Percentiles rank a stretch among this genome's conserved stretches.
Conservation (phyloP, 2,888 invertebrate species). For the Rhagonycha lutea region DNA sequence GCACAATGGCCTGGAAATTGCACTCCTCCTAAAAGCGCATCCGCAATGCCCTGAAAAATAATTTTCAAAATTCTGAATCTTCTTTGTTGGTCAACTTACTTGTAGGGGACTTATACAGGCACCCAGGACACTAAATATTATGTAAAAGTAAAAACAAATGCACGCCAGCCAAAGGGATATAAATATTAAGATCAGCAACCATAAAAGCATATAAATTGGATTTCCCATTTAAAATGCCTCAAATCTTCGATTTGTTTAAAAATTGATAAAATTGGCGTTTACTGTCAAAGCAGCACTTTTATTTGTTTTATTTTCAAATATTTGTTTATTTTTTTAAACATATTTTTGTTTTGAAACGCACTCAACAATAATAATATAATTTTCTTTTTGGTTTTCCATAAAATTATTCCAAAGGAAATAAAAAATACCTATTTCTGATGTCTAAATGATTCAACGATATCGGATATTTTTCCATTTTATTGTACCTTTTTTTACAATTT, state of each 20-base stretch:
- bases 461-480: too few relatives aligned
- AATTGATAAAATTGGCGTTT: not conserved
- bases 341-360: too few relatives aligned
- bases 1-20: conserved; percentile 76
- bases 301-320: not conserved
- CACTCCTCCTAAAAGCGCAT: conserved; percentile 67
- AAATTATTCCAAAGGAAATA: too few relatives aligned
- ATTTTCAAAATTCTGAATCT: not conserved
- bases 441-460: too few relatives aligned
- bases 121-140: not conserved
- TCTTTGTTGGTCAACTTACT: not conserved
- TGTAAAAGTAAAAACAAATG: not conserved
- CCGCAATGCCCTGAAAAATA: conserved; percentile 64
- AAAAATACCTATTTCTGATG: too few relatives aligned
- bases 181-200: not conserved
- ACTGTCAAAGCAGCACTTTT: not conserved
- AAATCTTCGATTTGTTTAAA: not conserved
- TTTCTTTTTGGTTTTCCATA: too few relatives aligned
- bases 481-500: too few relatives aligned
- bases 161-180: not conserved
- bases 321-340: too few relatives aligned
- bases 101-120: not conserved
- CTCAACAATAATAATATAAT: too few relatives aligned
- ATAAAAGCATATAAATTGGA: not conserved
- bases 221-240: not conserved